A percentile compares a stretch with the other conserved stretches of the same genome.
Conservation (phyloP, 2,888 invertebrate species). For the Agrypnus murinus region DNA sequence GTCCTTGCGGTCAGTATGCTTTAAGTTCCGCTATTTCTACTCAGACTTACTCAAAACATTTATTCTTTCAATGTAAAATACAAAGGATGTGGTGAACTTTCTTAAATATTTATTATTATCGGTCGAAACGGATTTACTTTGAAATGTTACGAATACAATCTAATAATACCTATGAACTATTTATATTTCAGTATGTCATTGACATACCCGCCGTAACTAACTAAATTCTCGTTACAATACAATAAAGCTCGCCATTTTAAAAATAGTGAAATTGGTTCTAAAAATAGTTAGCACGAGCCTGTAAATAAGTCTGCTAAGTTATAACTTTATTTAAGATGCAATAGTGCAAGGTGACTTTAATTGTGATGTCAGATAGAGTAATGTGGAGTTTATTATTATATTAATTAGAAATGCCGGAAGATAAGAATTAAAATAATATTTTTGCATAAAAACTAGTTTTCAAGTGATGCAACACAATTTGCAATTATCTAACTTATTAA, state of each 20-base stretch:
- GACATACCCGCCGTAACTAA: conserved; percentile 28
- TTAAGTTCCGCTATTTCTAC: background rate
- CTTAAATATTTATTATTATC: conserved; percentile 9
- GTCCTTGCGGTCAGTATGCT: background rate
- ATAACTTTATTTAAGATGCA: too few relatives aligned
- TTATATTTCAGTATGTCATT: conserved; percentile 37
- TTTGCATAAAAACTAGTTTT: too few relatives aligned
- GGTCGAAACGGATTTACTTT: conserved; percentile 11
- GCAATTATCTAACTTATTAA: too few relatives aligned
- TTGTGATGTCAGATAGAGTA: too few relatives aligned
- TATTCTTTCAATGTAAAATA: background rate
- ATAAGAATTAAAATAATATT: too few relatives aligned
- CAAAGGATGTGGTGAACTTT: conserved; percentile 6
- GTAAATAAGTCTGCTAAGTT: too few relatives aligned
- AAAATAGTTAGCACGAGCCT: too few relatives aligned
- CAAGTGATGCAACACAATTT: too few relatives aligned
- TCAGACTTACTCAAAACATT: background rate
- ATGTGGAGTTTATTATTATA: too few relatives aligned
- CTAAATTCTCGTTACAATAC: conserved; percentile 16
- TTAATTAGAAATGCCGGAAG: too few relatives aligned
- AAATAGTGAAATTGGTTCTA: conserved; percentile 11
- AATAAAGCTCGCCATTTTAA: conserved; percentile 31
- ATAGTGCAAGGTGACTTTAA: too few relatives aligned
- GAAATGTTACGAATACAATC: conserved; percentile 29
- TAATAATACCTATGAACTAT: conserved; percentile 37